These are phyloP conservation scores for Heliothis peltigera DNA, from an alignment of 2,888 invertebrate genomes.

Conservation along the genomic window DNA sequence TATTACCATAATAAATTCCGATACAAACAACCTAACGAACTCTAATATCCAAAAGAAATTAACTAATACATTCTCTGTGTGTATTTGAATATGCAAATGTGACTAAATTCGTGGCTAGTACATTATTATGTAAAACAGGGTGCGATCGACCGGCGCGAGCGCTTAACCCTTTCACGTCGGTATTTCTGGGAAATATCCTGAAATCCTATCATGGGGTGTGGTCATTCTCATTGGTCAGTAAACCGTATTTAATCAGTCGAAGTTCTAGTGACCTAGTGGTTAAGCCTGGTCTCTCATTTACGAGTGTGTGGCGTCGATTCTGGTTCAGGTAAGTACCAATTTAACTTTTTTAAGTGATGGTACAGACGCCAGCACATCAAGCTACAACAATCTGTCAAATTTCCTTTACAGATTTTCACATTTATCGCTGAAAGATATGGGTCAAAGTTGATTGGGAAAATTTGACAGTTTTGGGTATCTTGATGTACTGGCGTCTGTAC, in stretches of 20 bases:
- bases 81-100: slow-evolving; percentile 58
- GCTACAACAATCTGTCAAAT: no score
- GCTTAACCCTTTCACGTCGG: slow-evolving; percentile 46
- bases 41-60: slow-evolving; percentile 43
- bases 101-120: slow-evolving; percentile 47
- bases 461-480: no score
- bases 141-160: slow-evolving; percentile 30
- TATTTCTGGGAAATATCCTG: slow-evolving; percentile 15
- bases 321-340: no score
- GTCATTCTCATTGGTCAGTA: slow-evolving; percentile 14
- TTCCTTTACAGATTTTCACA: no score
- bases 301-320: no score
- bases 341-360: no score
- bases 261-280: no score
- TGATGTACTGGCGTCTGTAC: no score
- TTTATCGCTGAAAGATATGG: no score
- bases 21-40: neutral
- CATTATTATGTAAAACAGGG: slow-evolving; percentile 56
- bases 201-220: slow-evolving; percentile 18
- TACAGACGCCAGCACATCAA: no score
- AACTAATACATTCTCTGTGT: slow-evolving; percentile 45
- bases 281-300: no score
- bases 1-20: neutral
- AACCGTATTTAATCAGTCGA: neutral
- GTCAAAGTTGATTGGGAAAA: no score